phyloP scores from a whole-genome alignment of 1,140 invertebrate genomes.

The Cyphomyrmex costatus region DNA sequence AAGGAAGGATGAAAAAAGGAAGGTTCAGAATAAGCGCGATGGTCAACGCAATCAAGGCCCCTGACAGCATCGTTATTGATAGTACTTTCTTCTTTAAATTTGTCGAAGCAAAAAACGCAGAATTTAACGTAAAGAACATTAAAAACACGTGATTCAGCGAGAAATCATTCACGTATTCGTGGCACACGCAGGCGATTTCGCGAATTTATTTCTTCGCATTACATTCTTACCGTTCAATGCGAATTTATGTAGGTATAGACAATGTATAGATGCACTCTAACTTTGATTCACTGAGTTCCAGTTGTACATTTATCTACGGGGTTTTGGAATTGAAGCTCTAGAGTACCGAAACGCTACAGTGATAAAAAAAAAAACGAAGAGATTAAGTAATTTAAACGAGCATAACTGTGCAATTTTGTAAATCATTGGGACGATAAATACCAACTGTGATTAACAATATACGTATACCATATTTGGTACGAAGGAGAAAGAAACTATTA shows the following conservation, averaged over 20 bases:
- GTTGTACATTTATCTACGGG: too few relatives aligned
- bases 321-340: too few relatives aligned
- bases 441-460: too few relatives aligned
- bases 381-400: too few relatives aligned
- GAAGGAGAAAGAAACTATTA: too few relatives aligned
- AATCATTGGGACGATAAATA: too few relatives aligned
- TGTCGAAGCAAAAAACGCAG: neutral
- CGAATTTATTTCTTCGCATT: constrained; percentile 12
- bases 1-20: neutral
- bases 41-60: constrained; percentile 49
- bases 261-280: neutral
- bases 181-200: neutral
- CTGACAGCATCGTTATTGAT: constrained; percentile 25
- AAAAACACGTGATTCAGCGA: neutral
- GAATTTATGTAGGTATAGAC: neutral
- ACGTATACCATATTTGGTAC: too few relatives aligned
- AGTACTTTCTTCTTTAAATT: neutral
- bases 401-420: too few relatives aligned
- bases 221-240: neutral
- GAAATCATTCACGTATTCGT: neutral
- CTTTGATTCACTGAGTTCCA: neutral
- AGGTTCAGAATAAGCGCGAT: constrained; percentile 23
- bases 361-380: too few relatives aligned
- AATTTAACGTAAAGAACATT: neutral
- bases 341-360: too few relatives aligned